Conservation (phyloP, 64 coral and sea anemone genomes). For the Dendrophyllia cribrosa region DNA sequence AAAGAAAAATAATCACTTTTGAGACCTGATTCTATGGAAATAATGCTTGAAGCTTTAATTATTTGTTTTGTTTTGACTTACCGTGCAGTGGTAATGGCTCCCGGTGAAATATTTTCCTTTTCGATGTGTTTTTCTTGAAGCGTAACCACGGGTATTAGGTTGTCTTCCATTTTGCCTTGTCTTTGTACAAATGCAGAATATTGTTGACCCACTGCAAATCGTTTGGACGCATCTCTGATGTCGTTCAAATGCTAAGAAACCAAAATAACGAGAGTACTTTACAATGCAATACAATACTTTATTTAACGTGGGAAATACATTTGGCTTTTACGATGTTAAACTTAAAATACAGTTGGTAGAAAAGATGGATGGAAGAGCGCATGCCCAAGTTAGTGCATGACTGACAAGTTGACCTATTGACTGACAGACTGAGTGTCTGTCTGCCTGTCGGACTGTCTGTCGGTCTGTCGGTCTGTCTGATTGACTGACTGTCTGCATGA, state of each 20-base stretch:
- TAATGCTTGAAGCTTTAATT: background rate
- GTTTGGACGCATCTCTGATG: constrained; percentile 82
- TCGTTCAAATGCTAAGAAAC: constrained; percentile 87
- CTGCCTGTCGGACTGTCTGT: background rate
- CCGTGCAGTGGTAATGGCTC: constrained; percentile 61
- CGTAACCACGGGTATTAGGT: background rate
- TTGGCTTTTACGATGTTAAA: too few species aligned
- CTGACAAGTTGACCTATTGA: background rate
- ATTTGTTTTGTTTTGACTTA: constrained; percentile 40
- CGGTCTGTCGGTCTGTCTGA: background rate
- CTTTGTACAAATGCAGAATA: constrained; percentile 66
- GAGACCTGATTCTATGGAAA: background rate
- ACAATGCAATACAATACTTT: too few species aligned
- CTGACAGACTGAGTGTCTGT: background rate
- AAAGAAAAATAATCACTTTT: background rate
- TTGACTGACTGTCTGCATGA: background rate
- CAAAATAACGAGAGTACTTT: background rate
- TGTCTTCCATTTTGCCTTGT: background rate
- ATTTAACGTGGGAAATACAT: too few species aligned
- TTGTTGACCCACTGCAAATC: constrained; percentile 75
- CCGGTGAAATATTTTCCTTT: constrained; percentile 62
- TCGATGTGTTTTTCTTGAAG: constrained; percentile 1
- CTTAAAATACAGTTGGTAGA: too few species aligned
- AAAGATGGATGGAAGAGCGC: too few species aligned
- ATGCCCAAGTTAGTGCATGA: background rate